These are phyloP conservation scores for Bhutanitis thaidina DNA, from an alignment of 2,888 invertebrate genomes.

Conservation along the genomic window DNA sequence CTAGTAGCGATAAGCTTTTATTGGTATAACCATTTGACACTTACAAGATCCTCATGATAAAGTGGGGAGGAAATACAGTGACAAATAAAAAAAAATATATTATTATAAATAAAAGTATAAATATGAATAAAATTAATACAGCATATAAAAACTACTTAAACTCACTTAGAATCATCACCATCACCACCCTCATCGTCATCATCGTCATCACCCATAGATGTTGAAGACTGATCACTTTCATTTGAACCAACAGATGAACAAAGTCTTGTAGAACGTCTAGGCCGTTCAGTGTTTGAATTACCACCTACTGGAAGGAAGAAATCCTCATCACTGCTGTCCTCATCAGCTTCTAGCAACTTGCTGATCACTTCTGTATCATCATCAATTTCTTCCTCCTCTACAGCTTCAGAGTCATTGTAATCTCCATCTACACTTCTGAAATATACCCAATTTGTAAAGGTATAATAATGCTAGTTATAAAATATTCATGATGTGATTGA, in stretches of 20 bases:
- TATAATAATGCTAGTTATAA: too few relatives aligned
- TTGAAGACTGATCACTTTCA: conserved; percentile 26
- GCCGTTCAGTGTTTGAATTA: conserved; percentile 33
- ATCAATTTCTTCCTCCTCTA: conserved; percentile 36
- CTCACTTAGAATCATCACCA: conserved; percentile 30
- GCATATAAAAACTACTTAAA: background rate
- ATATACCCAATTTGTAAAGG: too few relatives aligned
- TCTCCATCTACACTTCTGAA: conserved; percentile 32
- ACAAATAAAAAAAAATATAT: too few relatives aligned
- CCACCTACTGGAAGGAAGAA: conserved; percentile 39
- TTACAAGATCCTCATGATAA: too few relatives aligned
- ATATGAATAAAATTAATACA: too few relatives aligned
- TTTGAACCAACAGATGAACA: conserved; percentile 34
- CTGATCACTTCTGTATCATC: conserved; percentile 66
- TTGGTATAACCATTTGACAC: too few relatives aligned
- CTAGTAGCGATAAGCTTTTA: too few relatives aligned
- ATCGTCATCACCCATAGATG: conserved; percentile 22
- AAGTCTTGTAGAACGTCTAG: conserved; percentile 47
- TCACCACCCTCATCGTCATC: background rate
- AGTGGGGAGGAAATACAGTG: too few relatives aligned
- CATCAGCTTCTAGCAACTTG: conserved; percentile 61
- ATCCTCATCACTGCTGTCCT: conserved; percentile 53
- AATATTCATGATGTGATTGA: too few relatives aligned
- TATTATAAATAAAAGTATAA: too few relatives aligned
- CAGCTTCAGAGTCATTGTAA: conserved; percentile 34